phyloP scores from a whole-genome alignment of 1,140 invertebrate species.

The Augochlora pura region DNA sequence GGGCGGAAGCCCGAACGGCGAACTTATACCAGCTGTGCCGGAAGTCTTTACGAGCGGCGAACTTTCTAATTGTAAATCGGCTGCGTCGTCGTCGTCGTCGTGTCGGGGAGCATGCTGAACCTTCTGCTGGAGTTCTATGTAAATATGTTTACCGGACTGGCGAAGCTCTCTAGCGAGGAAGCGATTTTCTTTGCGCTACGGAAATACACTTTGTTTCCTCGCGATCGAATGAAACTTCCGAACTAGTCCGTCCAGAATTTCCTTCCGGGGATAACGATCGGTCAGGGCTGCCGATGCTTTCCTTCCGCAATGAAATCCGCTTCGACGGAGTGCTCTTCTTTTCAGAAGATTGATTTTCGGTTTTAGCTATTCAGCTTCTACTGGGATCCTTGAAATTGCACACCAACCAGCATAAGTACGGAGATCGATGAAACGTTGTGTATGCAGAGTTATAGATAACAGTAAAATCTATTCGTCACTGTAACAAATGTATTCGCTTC shows the following conservation, averaged over 20 bases:
- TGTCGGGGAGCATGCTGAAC: neutral
- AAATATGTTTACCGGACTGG: conserved; percentile 55
- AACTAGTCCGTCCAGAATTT: conserved; percentile 70
- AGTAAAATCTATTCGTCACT: too few relatives aligned
- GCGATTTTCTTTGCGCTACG: conserved; percentile 60
- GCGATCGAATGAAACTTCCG: conserved; percentile 68
- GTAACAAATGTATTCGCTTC: too few relatives aligned
- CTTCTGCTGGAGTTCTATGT: neutral
- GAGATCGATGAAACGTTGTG: too few relatives aligned
- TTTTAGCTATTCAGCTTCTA: too few relatives aligned
- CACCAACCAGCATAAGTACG: too few relatives aligned
- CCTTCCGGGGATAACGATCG: conserved; percentile 64
- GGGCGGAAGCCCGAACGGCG: neutral
- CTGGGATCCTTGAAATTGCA: neutral
- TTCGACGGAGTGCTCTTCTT: too few relatives aligned
- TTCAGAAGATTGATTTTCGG: too few relatives aligned
- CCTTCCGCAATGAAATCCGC: neutral
- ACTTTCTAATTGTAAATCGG: conserved; percentile 41
- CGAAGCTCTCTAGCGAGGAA: conserved; percentile 10
- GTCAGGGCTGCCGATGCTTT: conserved; percentile 28
- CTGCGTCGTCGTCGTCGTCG: neutral
- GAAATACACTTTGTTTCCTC: conserved; percentile 66
- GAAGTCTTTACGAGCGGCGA: conserved; percentile 7
- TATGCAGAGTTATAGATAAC: too few relatives aligned
- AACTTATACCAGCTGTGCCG: neutral